Percentiles rank a stretch among this genome's conserved stretches.
Conservation (phyloP, 2,113 vertebrate species). For the Tauraco erythrolophus region DNA sequence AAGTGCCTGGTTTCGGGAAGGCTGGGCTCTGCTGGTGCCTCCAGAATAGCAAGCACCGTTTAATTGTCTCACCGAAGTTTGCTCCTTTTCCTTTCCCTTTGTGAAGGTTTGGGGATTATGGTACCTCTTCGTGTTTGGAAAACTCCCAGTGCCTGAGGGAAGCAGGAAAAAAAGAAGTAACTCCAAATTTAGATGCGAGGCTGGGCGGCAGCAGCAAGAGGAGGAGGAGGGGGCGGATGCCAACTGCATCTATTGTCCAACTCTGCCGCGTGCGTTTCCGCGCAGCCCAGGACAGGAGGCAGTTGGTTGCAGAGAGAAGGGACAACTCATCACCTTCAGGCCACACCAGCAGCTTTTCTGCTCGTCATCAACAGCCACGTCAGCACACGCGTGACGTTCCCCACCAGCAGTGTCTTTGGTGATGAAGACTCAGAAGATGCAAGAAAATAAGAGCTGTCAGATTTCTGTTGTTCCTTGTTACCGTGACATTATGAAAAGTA, state of each 20-base stretch:
- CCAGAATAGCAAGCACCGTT: neutral
- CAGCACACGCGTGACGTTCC: neutral
- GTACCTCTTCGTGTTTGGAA: neutral
- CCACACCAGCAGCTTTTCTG: neutral
- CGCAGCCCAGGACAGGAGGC: neutral
- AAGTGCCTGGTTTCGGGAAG: neutral
- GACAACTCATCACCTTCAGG: neutral
- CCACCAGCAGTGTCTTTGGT: neutral
- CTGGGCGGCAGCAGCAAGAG: neutral
- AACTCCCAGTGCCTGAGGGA: neutral
- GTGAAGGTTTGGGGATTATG: neutral
- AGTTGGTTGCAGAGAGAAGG: neutral
- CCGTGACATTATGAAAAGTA: neutral
- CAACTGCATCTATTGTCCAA: neutral
- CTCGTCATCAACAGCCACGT: neutral
- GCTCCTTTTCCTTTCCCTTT: neutral
- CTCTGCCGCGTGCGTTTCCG: accelerated
- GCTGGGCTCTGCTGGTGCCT: neutral
- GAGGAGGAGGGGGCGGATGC: too few relatives aligned
- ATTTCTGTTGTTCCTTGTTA: neutral
- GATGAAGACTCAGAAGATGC: neutral
- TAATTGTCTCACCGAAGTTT: neutral
- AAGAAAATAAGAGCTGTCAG: neutral
- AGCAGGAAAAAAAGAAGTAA: neutral
- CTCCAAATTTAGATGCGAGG: neutral